These are phyloP conservation scores for Nebria ingens DNA, from an alignment of 1,140 invertebrate genomes.

Conservation along the genomic window DNA sequence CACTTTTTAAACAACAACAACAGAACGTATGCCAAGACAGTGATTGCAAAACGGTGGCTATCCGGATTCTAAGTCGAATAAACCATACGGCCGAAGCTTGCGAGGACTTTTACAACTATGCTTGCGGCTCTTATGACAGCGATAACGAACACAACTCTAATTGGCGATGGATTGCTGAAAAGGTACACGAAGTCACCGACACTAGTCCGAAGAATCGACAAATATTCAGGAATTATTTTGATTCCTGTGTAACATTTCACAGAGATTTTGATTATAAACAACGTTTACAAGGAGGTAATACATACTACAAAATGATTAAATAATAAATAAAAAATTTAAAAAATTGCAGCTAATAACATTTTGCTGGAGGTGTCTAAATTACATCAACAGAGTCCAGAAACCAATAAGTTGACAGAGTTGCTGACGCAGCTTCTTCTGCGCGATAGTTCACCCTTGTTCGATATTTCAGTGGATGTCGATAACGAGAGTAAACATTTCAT, in stretches of 20 bases:
- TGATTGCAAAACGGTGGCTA: neutral
- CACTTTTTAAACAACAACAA: neutral
- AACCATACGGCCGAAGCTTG: neutral
- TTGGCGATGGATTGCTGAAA: neutral
- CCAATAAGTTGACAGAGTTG: neutral
- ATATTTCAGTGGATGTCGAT: conserved; percentile 16
- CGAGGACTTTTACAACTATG: neutral
- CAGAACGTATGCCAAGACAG: neutral
- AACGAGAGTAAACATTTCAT: conserved; percentile 14
- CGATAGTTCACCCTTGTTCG: conserved; percentile 16
- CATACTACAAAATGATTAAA: no score
- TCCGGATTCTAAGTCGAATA: neutral
- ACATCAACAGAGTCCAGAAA: neutral
- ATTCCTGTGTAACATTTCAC: neutral
- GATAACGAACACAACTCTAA: neutral
- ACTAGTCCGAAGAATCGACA: neutral
- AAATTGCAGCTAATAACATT: neutral
- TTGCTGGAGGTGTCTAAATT: neutral
- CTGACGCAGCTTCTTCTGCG: neutral
- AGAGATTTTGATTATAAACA: neutral
- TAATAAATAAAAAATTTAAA: no score
- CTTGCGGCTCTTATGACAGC: neutral
- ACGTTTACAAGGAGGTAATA: neutral
- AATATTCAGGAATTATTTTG: neutral
- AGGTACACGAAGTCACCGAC: neutral